Evolutionary conservation across 2,797 vertebrate species (phyloP).

Genomic region (Siniperca scherzeri): DNA sequence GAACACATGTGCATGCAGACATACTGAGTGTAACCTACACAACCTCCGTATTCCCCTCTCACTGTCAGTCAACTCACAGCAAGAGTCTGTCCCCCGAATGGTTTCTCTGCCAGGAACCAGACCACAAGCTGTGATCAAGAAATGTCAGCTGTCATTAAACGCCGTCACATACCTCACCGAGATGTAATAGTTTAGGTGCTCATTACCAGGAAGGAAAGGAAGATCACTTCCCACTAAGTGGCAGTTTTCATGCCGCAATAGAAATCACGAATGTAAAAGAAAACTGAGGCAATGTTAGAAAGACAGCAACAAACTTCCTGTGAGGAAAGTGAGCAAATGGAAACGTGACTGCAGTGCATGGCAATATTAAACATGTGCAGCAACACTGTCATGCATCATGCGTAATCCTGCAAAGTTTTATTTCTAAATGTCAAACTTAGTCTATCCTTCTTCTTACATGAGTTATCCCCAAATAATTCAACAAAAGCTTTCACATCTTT

Average conservation of each 20-base stretch:
- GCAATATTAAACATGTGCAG: conserved; percentile 35
- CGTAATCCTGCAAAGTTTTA: conserved; percentile 42
- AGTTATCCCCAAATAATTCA: conserved; percentile 28
- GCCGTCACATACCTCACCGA: conserved; percentile 61
- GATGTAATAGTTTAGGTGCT: conserved; percentile 46
- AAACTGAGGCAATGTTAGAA: neutral
- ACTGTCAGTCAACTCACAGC: conserved; percentile 78
- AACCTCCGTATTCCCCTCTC: conserved; percentile 38
- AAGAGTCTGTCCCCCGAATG: conserved; percentile 66
- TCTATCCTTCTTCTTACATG: conserved; percentile 12
- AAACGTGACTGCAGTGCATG: conserved; percentile 29
- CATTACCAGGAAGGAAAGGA: conserved; percentile 25
- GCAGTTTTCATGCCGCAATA: conserved; percentile 11
- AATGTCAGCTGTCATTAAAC: conserved; percentile 86
- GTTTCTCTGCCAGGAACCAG: conserved; percentile 73
- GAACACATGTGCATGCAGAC: conserved; percentile 52
- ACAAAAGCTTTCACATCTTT: conserved; percentile 24
- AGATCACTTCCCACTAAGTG: conserved; percentile 11
- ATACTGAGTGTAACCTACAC: conserved; percentile 41
- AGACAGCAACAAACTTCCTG: neutral
- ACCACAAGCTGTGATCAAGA: conserved; percentile 80
- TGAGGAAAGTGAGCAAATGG: conserved; percentile 21
- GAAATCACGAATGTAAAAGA: conserved; percentile 4
- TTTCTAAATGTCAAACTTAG: conserved; percentile 42
- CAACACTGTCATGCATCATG: conserved; percentile 42